A percentile compares a stretch with the other conserved stretches of the same genome.
Conservation (phyloP, 2,888 invertebrate genomes). For the Drosophila mercatorum region DNA sequence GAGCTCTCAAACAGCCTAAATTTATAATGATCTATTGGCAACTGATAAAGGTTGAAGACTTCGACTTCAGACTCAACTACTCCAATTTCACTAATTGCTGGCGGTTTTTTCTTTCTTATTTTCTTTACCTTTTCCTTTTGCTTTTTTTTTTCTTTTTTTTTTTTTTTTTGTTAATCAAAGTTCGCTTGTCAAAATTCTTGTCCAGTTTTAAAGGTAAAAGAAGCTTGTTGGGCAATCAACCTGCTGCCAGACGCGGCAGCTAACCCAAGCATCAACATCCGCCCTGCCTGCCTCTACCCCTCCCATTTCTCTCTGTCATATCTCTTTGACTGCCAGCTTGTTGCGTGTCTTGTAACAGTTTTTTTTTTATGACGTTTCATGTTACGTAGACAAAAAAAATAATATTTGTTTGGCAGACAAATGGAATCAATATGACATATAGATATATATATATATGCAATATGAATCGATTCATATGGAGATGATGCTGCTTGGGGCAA, state of each 20-base stretch:
- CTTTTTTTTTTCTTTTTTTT: background rate
- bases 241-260: slow-evolving; percentile 38
- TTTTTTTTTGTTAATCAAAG: slow-evolving; percentile 22
- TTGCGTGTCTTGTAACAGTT: slow-evolving; percentile 62
- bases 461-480: slow-evolving; percentile 48
- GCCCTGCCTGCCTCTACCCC: background rate
- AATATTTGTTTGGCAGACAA: slow-evolving; percentile 10
- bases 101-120: background rate
- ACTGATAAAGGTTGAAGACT: slow-evolving; percentile 23
- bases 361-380: slow-evolving; percentile 74
- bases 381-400: slow-evolving; percentile 45
- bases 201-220: slow-evolving; percentile 31
- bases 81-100: slow-evolving; percentile 54
- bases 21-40: slow-evolving; percentile 12
- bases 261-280: slow-evolving; percentile 9
- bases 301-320: background rate
- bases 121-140: background rate
- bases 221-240: slow-evolving; percentile 39
- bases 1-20: background rate
- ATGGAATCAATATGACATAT: slow-evolving; percentile 53
- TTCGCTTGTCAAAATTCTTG: slow-evolving; percentile 34
- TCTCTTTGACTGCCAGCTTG: slow-evolving; percentile 32
- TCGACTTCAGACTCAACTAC: slow-evolving; percentile 20
- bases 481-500: slow-evolving; percentile 37
- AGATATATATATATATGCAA: slow-evolving; percentile 24